A percentile compares a stretch with the other conserved stretches of the same genome.
phyloP scores from a whole-genome alignment of 1,140 invertebrate genomes.

The Papilio dardanus region DNA sequence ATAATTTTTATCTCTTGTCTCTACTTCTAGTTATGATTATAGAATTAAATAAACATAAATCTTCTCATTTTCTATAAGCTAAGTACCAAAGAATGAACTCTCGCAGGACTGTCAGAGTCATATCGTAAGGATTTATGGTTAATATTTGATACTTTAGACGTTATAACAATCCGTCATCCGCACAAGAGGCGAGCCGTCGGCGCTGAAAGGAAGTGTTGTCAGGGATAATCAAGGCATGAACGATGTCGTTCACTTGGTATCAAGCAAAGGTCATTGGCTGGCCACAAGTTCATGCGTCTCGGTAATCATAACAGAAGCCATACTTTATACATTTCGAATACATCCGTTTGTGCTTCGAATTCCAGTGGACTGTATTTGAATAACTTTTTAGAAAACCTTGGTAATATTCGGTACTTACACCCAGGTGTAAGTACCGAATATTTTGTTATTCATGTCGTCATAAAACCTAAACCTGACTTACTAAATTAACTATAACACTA shows the following conservation, averaged over 20 bases:
- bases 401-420: too few species aligned
- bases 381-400: neutral
- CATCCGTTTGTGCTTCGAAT: slow-evolving; percentile 7
- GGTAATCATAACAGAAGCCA: slow-evolving; percentile 37
- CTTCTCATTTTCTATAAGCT: neutral
- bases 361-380: neutral
- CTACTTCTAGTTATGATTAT: neutral
- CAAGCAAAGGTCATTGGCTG: slow-evolving; percentile 66
- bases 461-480: neutral
- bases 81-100: neutral
- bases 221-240: slow-evolving; percentile 76
- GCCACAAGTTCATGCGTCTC: slow-evolving; percentile 52
- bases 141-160: slow-evolving; percentile 23
- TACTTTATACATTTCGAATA: slow-evolving; percentile 14
- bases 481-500: too few species aligned
- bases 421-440: too few species aligned
- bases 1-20: too few species aligned
- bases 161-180: slow-evolving; percentile 35
- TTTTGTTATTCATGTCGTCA: neutral
- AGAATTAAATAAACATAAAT: slow-evolving; percentile 21
- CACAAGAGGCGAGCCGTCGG: slow-evolving; percentile 50
- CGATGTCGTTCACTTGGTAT: slow-evolving; percentile 75
- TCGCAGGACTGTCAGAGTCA: neutral
- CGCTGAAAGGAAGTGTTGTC: slow-evolving; percentile 73
- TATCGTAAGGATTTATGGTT: slow-evolving; percentile 27